phyloP scores from a whole-genome alignment of 2,113 vertebrate genomes.

The Tinamus guttatus region DNA sequence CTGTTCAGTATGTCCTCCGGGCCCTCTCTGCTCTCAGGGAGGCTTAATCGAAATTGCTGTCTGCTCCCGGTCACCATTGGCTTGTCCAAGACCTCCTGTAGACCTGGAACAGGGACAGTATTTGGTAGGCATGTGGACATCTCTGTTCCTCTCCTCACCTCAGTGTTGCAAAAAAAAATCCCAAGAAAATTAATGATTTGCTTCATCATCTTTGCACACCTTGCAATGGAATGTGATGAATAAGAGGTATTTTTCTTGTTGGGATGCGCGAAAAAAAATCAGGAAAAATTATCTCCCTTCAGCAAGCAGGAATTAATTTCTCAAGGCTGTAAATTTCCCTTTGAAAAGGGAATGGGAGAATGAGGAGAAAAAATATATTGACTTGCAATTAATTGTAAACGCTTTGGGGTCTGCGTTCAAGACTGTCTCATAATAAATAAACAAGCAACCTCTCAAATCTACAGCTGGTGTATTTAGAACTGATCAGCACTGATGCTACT shows the following conservation, averaged over 20 bases:
- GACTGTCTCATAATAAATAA: background rate
- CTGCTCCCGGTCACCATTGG: fast-evolving
- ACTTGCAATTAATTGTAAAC: background rate
- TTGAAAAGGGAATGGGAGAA: background rate
- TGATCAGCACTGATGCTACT: background rate
- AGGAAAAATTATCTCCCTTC: background rate
- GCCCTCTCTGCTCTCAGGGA: background rate
- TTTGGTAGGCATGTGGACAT: background rate
- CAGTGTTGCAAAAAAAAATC: background rate
- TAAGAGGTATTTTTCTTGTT: background rate
- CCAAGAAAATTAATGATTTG: background rate
- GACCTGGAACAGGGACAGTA: background rate
- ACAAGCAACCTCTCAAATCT: background rate
- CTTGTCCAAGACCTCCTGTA: conserved; percentile 22
- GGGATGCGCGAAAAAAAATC: background rate
- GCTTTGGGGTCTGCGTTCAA: background rate
- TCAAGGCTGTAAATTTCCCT: background rate
- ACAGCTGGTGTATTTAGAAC: background rate
- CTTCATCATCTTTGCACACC: background rate
- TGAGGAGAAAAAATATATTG: background rate
- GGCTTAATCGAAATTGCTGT: background rate
- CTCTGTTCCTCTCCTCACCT: fast-evolving
- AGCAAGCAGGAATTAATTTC: background rate
- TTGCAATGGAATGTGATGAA: background rate
- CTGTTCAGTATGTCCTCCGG: background rate